phyloP scores from a whole-genome alignment of 2,113 vertebrate species.

The Melospiza melodia region DNA sequence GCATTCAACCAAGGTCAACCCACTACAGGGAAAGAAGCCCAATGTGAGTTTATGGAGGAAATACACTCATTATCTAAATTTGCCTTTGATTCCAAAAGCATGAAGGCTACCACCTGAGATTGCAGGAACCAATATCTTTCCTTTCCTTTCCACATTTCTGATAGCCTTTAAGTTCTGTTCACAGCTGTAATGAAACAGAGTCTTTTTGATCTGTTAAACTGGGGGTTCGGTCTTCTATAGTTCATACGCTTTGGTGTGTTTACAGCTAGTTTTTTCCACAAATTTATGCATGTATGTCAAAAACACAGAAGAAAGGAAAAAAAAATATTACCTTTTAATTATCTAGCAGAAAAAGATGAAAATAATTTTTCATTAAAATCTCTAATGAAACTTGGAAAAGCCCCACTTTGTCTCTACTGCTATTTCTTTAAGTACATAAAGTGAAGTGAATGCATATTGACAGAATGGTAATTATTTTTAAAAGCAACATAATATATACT shows the following conservation, averaged over 20 bases:
- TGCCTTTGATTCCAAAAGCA: not conserved
- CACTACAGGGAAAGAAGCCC: not conserved
- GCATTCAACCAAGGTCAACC: not conserved
- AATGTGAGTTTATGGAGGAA: not conserved
- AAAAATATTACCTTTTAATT: not conserved
- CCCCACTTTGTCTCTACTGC: not conserved
- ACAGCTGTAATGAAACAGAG: not conserved
- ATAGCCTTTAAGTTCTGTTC: not conserved
- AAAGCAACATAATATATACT: not conserved
- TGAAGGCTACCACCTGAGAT: not conserved
- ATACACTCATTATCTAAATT: not conserved
- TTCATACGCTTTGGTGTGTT: not conserved
- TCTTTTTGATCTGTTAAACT: not conserved
- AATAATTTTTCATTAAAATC: not conserved
- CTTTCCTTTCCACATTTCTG: not conserved
- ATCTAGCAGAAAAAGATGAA: not conserved
- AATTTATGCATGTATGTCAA: not conserved
- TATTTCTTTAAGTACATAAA: not conserved
- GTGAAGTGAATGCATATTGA: not conserved
- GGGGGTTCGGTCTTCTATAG: not conserved
- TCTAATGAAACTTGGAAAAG: not conserved
- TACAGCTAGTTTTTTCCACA: not conserved
- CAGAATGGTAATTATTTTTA: not conserved
- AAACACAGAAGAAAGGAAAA: not conserved
- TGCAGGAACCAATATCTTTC: not conserved